Evolutionary conservation across 1,140 invertebrate species (phyloP), one percentile per base, ranked within the genome.

Genomic region (Penaeus indicus): DNA sequence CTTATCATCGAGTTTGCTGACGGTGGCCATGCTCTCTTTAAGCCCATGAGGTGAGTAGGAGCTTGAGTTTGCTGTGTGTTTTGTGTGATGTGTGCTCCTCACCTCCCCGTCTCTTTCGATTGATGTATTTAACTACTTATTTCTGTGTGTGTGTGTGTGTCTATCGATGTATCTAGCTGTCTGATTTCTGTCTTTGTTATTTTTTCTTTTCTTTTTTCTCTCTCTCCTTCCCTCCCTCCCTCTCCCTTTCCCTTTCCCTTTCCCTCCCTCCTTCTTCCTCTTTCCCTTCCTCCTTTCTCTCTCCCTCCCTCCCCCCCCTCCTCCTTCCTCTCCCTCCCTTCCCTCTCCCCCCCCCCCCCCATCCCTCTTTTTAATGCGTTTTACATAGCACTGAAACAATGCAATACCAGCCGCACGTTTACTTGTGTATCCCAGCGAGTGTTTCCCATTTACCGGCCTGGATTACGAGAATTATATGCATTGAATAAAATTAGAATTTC

Each of bases 1-100:
- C 94, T 99, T 67, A 96, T 99, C 84, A 97, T 99, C 87, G 97
- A 98, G 90, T 99, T 97, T 92, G 95, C 95, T 5, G 96, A 98
- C 92, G 96, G 96, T 77, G 95, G 97, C 64, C 96, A 98, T 93
- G 97, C 98, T 0, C 95, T 99, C 77, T 98, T 99, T 93, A 99
- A 99, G 93, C 98, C 98, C n/a, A 99, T 99, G 98, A 96, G 98
- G 97, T 99, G 63, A 87, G 61, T 75, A 7, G 25, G 0, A 1
- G 42, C 78, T 42, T 3, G 78, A 5, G 47, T 47, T 47, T 47
- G 47, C 47, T 47, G 7, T 47, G 7, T 47, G 10, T 42, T 81
- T 5, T 54, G 10, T 54, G 54, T 16, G 5, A 1, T 54, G 10
- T 16, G 16, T 13, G 16, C 16, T 54, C 54, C 10, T 54, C 54